phyloP scores from a whole-genome alignment of 2,888 invertebrate species.

The Leuctra nigra region DNA sequence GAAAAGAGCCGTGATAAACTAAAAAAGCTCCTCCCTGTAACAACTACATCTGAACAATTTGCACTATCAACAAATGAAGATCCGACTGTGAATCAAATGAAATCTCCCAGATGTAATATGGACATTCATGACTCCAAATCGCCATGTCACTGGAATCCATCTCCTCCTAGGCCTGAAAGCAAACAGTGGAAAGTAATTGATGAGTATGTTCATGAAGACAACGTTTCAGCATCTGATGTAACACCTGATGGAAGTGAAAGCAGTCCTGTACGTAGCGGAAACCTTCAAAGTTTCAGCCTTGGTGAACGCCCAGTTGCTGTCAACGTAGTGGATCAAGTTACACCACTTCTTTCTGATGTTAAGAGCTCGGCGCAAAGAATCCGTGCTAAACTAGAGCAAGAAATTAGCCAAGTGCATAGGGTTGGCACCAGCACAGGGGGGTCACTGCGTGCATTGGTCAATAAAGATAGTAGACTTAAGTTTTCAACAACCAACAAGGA shows the following conservation, averaged over 20 bases:
- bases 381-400: constrained; percentile 24
- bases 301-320: too few species aligned
- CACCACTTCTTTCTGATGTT: too few species aligned
- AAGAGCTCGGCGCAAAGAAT: constrained; percentile 12
- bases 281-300: too few species aligned
- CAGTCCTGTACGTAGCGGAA: background rate
- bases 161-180: background rate
- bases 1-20: constrained; percentile 21
- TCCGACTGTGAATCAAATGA: background rate
- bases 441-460: constrained; percentile 20
- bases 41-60: too few species aligned
- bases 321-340: too few species aligned
- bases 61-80: too few species aligned
- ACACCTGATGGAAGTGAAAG: background rate
- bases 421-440: constrained; percentile 27
- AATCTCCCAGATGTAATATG: constrained; percentile 6
- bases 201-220: background rate
- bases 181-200: background rate
- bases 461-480: constrained; percentile 20
- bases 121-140: background rate
- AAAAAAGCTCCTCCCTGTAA: constrained; percentile 12
- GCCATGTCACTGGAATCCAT: constrained; percentile 4
- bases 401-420: constrained; percentile 27
- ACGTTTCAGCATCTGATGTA: too few species aligned
- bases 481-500: background rate